Conservation (phyloP, 2,888 invertebrate genomes). For the Lapara coniferarum region DNA sequence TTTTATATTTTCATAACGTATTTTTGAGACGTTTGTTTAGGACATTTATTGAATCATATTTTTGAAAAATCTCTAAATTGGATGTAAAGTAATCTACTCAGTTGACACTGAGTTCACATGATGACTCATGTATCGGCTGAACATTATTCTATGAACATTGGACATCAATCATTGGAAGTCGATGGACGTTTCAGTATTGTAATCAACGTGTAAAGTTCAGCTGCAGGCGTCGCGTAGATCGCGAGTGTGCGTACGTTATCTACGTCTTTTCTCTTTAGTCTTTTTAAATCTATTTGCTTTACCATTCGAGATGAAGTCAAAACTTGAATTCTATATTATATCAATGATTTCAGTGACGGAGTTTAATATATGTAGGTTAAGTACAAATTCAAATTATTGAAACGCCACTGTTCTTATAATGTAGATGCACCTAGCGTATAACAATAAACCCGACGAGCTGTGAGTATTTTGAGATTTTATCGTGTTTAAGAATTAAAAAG, state of each 20-base stretch:
- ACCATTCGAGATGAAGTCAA: slow-evolving; percentile 51
- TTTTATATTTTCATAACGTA: slow-evolving; percentile 83
- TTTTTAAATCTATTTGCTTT: slow-evolving; percentile 35
- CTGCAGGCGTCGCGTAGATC: slow-evolving; percentile 14
- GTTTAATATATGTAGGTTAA: slow-evolving; percentile 74
- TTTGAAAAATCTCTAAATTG: slow-evolving; percentile 80
- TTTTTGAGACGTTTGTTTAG: slow-evolving; percentile 83
- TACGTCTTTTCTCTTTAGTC: slow-evolving; percentile 37
- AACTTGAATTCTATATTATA: slow-evolving; percentile 58
- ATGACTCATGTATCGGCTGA: slow-evolving; percentile 68
- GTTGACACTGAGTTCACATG: too few species aligned
- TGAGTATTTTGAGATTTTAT: slow-evolving; percentile 84
- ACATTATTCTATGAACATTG: slow-evolving; percentile 43
- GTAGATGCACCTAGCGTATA: slow-evolving; percentile 82
- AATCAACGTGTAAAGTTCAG: slow-evolving; percentile 35
- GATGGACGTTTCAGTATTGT: neutral
- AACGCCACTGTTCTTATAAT: slow-evolving; percentile 82
- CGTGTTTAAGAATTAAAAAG: slow-evolving; percentile 76
- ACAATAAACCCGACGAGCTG: slow-evolving; percentile 83
- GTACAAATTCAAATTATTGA: slow-evolving; percentile 83
- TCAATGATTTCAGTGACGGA: slow-evolving; percentile 63
- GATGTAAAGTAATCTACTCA: slow-evolving; percentile 68
- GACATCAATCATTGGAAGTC: too few species aligned
- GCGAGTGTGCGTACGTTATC: slow-evolving; percentile 30
- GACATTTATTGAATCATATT: slow-evolving; percentile 81